Evolutionary conservation across 2,797 vertebrate species (phyloP).

Genomic region (Austrolebias charrua): DNA sequence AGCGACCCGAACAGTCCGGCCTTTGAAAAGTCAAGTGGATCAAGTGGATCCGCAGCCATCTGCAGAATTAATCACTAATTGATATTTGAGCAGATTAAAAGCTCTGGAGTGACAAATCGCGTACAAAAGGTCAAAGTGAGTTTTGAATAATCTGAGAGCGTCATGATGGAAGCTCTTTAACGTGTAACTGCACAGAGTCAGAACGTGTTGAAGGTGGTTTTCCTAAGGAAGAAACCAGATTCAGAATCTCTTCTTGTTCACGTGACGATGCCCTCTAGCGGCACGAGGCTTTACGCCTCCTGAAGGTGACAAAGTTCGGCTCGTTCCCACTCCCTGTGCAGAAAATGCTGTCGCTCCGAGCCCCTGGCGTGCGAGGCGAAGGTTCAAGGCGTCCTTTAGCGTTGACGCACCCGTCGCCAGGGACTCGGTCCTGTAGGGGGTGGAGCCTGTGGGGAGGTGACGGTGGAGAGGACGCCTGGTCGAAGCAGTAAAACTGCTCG

Average conservation of each 20-base stretch:
- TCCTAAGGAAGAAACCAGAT: constrained; percentile 2
- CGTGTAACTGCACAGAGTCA: neutral
- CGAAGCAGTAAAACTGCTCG: neutral
- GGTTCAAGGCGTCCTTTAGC: constrained; percentile 7
- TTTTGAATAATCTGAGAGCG: neutral
- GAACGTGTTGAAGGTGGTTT: neutral
- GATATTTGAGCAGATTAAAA: constrained; percentile 54
- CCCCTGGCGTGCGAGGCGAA: neutral
- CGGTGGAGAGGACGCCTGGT: neutral
- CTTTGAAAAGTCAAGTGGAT: constrained; percentile 73
- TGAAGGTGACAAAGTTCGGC: neutral
- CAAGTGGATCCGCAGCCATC: constrained; percentile 50
- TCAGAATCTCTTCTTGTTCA: constrained; percentile 1
- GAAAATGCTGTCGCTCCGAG: neutral
- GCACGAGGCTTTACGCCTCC: neutral
- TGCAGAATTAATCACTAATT: constrained; percentile 56
- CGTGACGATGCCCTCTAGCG: constrained; percentile 13
- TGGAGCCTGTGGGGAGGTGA: neutral
- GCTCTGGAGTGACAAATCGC: constrained; percentile 15
- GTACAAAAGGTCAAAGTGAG: neutral
- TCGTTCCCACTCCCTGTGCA: neutral
- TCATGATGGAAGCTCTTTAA: neutral
- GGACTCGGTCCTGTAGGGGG: neutral
- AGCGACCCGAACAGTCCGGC: constrained; percentile 65
- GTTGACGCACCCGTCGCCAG: neutral